Conservation (phyloP, 1,140 invertebrate species). For the Drosophila jambulina region DNA sequence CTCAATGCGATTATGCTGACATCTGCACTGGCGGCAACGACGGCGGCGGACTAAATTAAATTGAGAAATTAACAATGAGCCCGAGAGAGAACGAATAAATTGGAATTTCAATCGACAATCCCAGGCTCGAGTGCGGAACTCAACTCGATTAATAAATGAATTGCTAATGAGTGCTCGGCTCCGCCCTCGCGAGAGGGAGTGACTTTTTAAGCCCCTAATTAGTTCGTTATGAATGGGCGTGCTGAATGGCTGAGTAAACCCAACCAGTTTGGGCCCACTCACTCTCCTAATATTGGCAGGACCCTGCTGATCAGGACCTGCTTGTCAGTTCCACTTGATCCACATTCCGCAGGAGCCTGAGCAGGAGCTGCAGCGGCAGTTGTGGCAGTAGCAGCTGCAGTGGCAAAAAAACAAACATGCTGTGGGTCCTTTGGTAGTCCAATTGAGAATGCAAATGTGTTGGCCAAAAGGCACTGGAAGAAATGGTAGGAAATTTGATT, state of each 20-base stretch:
- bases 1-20: slow-evolving; percentile 81
- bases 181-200: slow-evolving; percentile 8
- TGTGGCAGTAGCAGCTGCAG: slow-evolving; percentile 3
- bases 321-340: slow-evolving; percentile 46
- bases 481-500: not conserved
- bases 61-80: slow-evolving; percentile 67
- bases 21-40: slow-evolving; percentile 37
- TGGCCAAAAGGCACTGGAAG: not conserved
- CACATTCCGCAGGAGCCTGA: slow-evolving; percentile 14
- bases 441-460: slow-evolving; percentile 81
- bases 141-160: slow-evolving; percentile 67
- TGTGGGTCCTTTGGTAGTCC: slow-evolving; percentile 61
- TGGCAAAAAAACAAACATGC: slow-evolving; percentile 34
- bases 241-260: slow-evolving; percentile 35
- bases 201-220: slow-evolving; percentile 74
- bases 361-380: not conserved
- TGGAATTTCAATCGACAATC: slow-evolving; percentile 63
- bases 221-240: slow-evolving; percentile 67
- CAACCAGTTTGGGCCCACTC: slow-evolving; percentile 20
- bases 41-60: slow-evolving; percentile 54
- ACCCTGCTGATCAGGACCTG: slow-evolving; percentile 27
- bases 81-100: slow-evolving; percentile 60
- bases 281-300: slow-evolving; percentile 25
- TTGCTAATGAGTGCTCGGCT: slow-evolving; percentile 53
- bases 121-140: slow-evolving; percentile 42